Evolutionary conservation across 2,888 invertebrate genomes (phyloP), one percentile per base, ranked within the genome.

Genomic region (Druceiella hillmani): DNA sequence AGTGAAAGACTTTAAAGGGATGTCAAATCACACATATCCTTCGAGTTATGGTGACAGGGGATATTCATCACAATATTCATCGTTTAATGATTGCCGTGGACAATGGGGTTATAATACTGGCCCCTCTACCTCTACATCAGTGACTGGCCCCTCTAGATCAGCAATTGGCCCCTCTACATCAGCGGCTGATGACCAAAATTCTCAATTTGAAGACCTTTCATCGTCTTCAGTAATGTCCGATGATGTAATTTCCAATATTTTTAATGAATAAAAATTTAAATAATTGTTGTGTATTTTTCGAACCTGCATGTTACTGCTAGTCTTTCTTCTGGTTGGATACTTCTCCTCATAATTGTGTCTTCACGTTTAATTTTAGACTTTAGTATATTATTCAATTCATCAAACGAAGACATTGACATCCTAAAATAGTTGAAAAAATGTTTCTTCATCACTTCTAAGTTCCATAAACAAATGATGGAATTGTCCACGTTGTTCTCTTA

Each of bases 1-100:
- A 25, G 11, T 25, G n/a, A 25, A 25, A 25, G n/a, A 25, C 25
- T 25, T 25, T 25, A 25, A 25, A 25, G 25, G 25, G 11, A 25
- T 25, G 11, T 25, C 25, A n/a, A n/a, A 25, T 10, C 26, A 25
- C 12, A 25, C 26, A 25, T 12, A 7, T 10, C 12, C 26, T 11
- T 11, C 11, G 11, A 11, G 12, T 25, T 25, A 25, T 25, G 26
- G 26, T 25, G 26, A 25, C 10, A 25, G 26, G 10, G 12, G 26
- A 12, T 10, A 12, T 11, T 7, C 10, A 6, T n/a, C 12, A 11
- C 5, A 10, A 25, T 12, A 10, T 25, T 25, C 9, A 25, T 11
- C 26, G 10, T 11, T 11, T 25, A 12, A 25, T 10, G 11, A 25
- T 11, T 12, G 26, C 12, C 11, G 26, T n/a, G n/a, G n/a, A n/a